Conservation (phyloP, 2,888 invertebrate species). For the Phengaris arion region DNA sequence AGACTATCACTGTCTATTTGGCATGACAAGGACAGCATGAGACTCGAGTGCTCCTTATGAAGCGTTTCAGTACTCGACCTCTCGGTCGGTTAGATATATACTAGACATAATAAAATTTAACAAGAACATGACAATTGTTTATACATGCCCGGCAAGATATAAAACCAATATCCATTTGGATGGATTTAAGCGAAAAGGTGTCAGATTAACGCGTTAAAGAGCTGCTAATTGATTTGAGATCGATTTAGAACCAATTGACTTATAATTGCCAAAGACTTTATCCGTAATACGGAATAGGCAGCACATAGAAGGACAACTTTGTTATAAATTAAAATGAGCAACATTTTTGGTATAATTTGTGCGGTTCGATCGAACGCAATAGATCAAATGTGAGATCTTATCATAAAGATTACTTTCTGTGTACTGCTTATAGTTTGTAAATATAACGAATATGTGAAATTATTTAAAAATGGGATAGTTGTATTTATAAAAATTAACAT, state of each 20-base stretch:
- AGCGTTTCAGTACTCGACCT: neutral
- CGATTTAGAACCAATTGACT: constrained; percentile 26
- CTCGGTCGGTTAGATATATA: constrained; percentile 47
- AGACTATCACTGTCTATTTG: too few relatives aligned
- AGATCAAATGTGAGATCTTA: neutral
- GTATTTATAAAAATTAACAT: constrained; percentile 57
- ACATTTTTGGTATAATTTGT: constrained; percentile 9
- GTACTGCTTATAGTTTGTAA: neutral
- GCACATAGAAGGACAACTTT: neutral
- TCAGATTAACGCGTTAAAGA: constrained; percentile 39
- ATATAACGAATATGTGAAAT: constrained; percentile 24
- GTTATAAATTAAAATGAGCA: constrained; percentile 12
- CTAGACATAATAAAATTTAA: constrained; percentile 71
- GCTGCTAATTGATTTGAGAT: constrained; percentile 24
- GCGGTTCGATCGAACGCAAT: neutral
- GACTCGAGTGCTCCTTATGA: neutral
- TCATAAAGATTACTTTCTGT: neutral
- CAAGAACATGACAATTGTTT: constrained; percentile 69
- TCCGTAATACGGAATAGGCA: neutral
- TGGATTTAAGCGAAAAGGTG: constrained; percentile 72
- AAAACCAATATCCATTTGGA: constrained; percentile 72
- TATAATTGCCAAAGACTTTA: constrained; percentile 26
- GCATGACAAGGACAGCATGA: too few relatives aligned
- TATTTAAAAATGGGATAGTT: constrained; percentile 42
- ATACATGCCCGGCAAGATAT: constrained; percentile 74